Conservation (phyloP, 2,797 vertebrate species). For the Lindbergichthys nudifrons region DNA sequence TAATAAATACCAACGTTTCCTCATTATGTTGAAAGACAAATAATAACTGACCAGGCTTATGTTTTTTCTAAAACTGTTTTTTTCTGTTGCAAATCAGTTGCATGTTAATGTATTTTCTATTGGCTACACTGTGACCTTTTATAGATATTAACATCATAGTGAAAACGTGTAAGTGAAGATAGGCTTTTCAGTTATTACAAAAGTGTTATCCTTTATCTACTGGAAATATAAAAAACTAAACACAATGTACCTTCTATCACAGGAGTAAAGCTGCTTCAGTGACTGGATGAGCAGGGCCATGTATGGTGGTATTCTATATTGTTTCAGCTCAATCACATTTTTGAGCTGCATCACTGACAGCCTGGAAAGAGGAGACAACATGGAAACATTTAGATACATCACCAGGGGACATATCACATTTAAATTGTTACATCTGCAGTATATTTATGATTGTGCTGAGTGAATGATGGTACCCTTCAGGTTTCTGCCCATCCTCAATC, state of each 20-base stretch:
- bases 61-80: neutral
- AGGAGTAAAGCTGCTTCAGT: constrained; percentile 25
- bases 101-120: neutral
- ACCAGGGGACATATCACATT: neutral
- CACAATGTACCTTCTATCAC: constrained; percentile 40
- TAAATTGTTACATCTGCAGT: neutral
- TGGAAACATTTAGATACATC: neutral
- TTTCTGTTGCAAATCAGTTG: neutral
- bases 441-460: neutral
- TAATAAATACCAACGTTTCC: neutral
- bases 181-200: neutral
- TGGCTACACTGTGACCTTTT: neutral
- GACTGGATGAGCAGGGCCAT: constrained; percentile 47
- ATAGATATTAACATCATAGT: neutral
- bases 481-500: constrained; percentile 83
- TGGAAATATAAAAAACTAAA: neutral
- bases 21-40: neutral
- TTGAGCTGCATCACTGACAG: constrained; percentile 30
- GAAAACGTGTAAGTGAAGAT: neutral
- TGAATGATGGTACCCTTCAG: constrained; percentile 73
- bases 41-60: neutral
- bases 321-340: neutral
- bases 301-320: constrained; percentile 35
- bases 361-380: constrained; percentile 52
- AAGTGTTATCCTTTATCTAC: neutral